These are phyloP conservation scores for Pterostichus niger DNA, from an alignment of 2,888 invertebrate species.

Conservation along the genomic window DNA sequence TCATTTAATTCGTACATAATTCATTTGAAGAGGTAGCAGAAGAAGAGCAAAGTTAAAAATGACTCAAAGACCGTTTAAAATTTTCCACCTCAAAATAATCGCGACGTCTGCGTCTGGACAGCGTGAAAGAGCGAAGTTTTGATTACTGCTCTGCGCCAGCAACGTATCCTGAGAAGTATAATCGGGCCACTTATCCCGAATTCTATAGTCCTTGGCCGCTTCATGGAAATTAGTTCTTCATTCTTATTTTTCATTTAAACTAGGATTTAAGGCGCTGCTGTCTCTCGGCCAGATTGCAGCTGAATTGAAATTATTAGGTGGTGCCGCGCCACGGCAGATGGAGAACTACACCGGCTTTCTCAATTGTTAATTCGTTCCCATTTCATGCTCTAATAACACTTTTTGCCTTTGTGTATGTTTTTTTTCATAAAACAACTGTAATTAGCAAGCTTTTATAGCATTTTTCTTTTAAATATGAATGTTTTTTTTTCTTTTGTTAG, in stretches of 20 bases:
- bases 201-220: constrained; percentile 60
- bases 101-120: constrained; percentile 19
- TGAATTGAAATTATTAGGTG: constrained; percentile 64
- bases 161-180: constrained; percentile 59
- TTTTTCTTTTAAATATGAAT: constrained; percentile 52
- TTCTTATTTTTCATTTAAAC: constrained; percentile 65
- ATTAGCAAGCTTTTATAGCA: constrained; percentile 57
- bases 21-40: constrained; percentile 12
- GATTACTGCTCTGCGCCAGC: constrained; percentile 34
- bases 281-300: constrained; percentile 52
- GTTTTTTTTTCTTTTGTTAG: constrained; percentile 18
- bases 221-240: constrained; percentile 62
- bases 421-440: constrained; percentile 58
- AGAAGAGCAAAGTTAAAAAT: constrained; percentile 53
- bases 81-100: constrained; percentile 43
- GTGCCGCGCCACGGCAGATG: constrained; percentile 24
- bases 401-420: neutral
- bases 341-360: constrained; percentile 48
- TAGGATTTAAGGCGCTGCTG: constrained; percentile 56
- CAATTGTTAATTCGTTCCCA: constrained; percentile 60
- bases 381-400: constrained; percentile 52
- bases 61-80: constrained; percentile 53
- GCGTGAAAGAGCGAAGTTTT: constrained; percentile 45
- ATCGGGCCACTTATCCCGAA: constrained; percentile 65
- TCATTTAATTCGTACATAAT: constrained; percentile 36